Evolutionary conservation across 2,888 invertebrate genomes (phyloP), one percentile per base, ranked within the genome.

Genomic region (Quadroppia sp.): DNA sequence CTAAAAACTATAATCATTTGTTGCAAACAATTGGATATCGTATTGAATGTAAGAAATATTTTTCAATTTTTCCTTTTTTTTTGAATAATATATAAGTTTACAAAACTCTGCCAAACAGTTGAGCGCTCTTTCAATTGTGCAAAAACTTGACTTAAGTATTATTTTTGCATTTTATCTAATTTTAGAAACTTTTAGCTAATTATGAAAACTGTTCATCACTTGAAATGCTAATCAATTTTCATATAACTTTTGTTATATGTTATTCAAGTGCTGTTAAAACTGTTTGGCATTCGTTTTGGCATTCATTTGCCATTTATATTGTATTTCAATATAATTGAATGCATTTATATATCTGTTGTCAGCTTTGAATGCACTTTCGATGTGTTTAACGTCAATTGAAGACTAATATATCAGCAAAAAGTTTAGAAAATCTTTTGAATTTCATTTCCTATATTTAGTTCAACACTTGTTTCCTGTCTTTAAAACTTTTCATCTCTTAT

Each of bases 61-160:
- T 69, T 28, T 69, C 20, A 28, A 36, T 64, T 36, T 15, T 64
- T 32, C 9, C 17, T 20, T 32, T 36, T 64, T 6, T 17, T 64
- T 32, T 20, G 7, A 2, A 36, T 64, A 9, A 3, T 9, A 53
- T 13, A 3, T 20, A 20, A 20, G 20, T 53, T 53, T 64, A 4
- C 36, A 36, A 1, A 36, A 15, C 42, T 69, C 45, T 69, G 45
- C 45, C 69, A 42, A 69, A 69, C 69, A 69, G 45, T 69, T 42
- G 2, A 42, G 6, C 23, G n/a, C 67, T n/a, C 64, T 64, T 45
- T 67, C 40, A 67, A 67, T 67, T 67, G 67, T 69, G 69, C 45
- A 45, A 23, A 67, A 36, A n/a, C n/a, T 40, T 28, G 53, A 28
- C 23, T 17, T 23, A 9, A 48, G 17, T 1, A 67, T 15, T 67